Evolutionary conservation across 2,113 vertebrate species (phyloP).

Genomic region (Istiophorus platypterus): DNA sequence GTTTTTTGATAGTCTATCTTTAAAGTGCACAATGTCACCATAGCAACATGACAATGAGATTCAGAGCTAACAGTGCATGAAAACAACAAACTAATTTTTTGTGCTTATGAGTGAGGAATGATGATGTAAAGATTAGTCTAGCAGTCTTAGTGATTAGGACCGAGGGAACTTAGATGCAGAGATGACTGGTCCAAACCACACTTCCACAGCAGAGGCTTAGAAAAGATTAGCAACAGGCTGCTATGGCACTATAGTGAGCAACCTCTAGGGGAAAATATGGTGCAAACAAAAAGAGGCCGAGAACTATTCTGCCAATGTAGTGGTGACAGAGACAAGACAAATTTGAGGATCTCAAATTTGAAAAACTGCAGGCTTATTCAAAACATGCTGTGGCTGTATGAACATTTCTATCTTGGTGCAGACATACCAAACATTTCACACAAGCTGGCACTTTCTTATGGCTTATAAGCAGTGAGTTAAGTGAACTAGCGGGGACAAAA

Average conservation of each 20-base stretch:
- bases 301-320: background rate
- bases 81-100: constrained; percentile 8
- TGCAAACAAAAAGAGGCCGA: constrained; percentile 1
- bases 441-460: background rate
- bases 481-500: constrained; percentile 6
- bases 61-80: background rate
- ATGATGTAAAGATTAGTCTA: constrained; percentile 50
- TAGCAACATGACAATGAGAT: background rate
- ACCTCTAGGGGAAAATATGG: constrained; percentile 4
- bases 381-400: background rate
- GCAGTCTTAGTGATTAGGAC: constrained; percentile 39
- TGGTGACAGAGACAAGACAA: background rate
- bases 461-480: constrained; percentile 3
- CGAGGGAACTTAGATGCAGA: constrained; percentile 28
- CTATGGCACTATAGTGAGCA: constrained; percentile 29
- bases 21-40: background rate
- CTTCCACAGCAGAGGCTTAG: constrained; percentile 58
- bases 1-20: background rate
- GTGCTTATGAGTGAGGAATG: constrained; percentile 1
- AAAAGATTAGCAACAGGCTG: constrained; percentile 59
- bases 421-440: background rate
- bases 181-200: constrained; percentile 29
- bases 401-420: constrained; percentile 4
- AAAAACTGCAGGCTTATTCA: background rate
- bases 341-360: background rate